Percentiles rank a stretch among this genome's conserved stretches.
Evolutionary conservation across 1,140 invertebrate species (phyloP).

Genomic region (Drosophila cardini): DNA sequence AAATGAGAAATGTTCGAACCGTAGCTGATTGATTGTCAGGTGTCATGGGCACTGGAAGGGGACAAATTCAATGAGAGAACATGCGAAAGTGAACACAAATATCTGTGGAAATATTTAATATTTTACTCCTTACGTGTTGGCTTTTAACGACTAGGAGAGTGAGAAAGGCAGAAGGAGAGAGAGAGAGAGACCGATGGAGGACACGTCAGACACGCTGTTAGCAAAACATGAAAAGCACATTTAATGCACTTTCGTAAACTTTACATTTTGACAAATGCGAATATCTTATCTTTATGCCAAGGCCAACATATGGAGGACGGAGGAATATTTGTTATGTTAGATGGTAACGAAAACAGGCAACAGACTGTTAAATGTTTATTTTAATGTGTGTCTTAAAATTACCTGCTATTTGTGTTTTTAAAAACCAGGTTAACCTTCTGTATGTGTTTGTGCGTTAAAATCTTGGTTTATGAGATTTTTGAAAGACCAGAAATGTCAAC

Average conservation of each 20-base stretch:
- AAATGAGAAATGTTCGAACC: slow-evolving; percentile 36
- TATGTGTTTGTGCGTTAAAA: slow-evolving; percentile 48
- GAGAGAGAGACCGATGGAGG: no score
- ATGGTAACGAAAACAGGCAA: slow-evolving; percentile 36
- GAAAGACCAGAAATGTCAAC: slow-evolving; percentile 33
- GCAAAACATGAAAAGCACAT: slow-evolving; percentile 51
- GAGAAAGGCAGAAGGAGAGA: no score
- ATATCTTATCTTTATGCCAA: slow-evolving; percentile 16
- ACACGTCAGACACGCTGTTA: slow-evolving; percentile 12
- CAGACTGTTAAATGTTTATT: slow-evolving; percentile 13
- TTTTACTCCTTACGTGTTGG: not conserved
- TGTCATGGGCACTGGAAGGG: slow-evolving; percentile 13
- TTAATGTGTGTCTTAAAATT: slow-evolving; percentile 12
- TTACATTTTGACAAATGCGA: slow-evolving; percentile 36
- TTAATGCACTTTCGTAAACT: slow-evolving; percentile 33
- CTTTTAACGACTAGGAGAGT: no score
- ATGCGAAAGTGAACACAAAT: slow-evolving; percentile 2
- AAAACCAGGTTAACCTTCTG: slow-evolving; percentile 13
- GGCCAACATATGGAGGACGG: slow-evolving; percentile 10
- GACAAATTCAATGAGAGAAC: not conserved
- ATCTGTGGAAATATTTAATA: slow-evolving; percentile 20
- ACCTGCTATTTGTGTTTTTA: slow-evolving; percentile 15
- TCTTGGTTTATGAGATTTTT: slow-evolving; percentile 27
- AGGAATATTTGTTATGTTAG: not conserved
- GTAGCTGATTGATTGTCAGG: slow-evolving; percentile 64